Percentiles rank a stretch among this genome's conserved stretches.
Conservation (phyloP, 2,113 vertebrate genomes). For the Crotalus viridis region DNA sequence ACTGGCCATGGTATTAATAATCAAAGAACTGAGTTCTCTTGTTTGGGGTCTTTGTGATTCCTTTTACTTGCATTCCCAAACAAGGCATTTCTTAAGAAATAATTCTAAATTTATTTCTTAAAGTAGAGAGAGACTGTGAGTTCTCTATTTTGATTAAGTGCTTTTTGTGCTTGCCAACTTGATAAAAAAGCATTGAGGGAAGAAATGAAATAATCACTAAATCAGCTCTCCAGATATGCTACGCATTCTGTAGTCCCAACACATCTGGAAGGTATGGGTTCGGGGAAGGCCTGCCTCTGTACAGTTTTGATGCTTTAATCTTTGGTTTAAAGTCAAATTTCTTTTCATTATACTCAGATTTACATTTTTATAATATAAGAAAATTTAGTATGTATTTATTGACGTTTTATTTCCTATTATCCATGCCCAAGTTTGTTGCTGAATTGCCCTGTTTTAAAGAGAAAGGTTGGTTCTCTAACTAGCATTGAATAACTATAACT, state of each 20-base stretch:
- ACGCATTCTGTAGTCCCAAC: not conserved
- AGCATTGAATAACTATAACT: not conserved
- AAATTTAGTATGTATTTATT: not conserved
- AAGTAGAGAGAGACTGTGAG: no score
- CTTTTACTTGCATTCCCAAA: not conserved
- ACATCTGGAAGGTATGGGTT: not conserved
- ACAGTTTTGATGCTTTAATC: not conserved
- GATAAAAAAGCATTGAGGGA: not conserved
- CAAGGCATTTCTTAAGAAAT: not conserved
- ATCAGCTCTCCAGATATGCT: not conserved
- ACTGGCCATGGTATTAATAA: not conserved
- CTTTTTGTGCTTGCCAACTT: not conserved
- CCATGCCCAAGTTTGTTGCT: not conserved
- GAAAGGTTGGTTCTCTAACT: not conserved
- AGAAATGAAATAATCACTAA: not conserved
- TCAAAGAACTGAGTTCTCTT: not conserved
- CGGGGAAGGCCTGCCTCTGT: not conserved
- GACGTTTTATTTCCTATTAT: not conserved
- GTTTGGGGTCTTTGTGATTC: not conserved
- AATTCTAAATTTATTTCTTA: not conserved
- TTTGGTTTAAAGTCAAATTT: not conserved
- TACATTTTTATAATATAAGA: not conserved
- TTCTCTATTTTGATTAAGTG: not conserved
- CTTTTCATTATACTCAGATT: not conserved
- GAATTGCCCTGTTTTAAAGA: not conserved